These are phyloP conservation scores for Eulemur rubriventer DNA, from an alignment of 2,797 vertebrate genomes.

Conservation along the genomic window DNA sequence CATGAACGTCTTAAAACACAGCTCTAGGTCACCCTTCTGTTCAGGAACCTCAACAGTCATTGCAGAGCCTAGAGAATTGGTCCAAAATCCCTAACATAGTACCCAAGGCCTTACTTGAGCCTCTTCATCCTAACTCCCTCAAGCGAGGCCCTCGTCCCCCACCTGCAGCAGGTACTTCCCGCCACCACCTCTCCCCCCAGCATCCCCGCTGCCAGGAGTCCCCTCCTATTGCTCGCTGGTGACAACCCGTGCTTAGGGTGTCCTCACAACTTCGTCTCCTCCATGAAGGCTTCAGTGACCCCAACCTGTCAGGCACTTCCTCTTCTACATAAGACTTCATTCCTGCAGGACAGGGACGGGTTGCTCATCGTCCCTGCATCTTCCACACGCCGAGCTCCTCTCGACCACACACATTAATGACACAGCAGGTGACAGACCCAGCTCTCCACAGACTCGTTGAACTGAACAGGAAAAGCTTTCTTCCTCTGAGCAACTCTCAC, in stretches of 20 bases:
- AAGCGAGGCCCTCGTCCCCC: accelerated
- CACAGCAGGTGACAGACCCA: not conserved
- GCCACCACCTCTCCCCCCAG: accelerated
- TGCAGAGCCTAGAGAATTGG: not conserved
- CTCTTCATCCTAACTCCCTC: not conserved
- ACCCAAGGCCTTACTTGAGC: not conserved
- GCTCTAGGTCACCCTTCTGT: not conserved
- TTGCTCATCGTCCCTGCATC: not conserved
- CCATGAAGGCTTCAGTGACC: not conserved
- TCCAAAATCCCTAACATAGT: not conserved
- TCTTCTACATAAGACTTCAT: not conserved
- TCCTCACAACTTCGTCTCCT: not conserved
- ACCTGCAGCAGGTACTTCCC: accelerated
- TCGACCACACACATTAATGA: not conserved
- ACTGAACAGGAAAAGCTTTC: not conserved
- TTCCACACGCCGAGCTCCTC: not conserved
- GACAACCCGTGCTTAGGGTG: not conserved
- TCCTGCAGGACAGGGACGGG: no score
- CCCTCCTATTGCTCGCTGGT: accelerated
- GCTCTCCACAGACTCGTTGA: not conserved
- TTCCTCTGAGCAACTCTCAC: not conserved
- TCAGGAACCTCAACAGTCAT: not conserved
- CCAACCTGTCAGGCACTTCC: not conserved
- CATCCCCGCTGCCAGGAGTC: not conserved
- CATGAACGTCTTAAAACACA: not conserved